Conservation (phyloP, 2,797 vertebrate genomes). For the Ataeniobius toweri region DNA sequence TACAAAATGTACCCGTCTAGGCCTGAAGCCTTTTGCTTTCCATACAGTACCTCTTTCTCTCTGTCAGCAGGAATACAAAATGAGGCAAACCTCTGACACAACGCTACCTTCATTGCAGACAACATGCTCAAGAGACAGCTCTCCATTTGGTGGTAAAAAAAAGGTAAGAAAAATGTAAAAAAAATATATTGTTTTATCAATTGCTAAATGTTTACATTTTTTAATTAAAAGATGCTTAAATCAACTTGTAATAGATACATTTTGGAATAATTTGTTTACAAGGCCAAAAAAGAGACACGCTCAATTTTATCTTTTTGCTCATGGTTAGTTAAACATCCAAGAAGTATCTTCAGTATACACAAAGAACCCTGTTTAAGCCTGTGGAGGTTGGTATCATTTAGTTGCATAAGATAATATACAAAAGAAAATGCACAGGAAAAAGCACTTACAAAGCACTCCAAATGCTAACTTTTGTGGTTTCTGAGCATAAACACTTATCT, state of each 20-base stretch:
- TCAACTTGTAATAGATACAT: not conserved
- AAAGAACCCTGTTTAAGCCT: conserved; percentile 31
- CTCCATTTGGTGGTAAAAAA: not conserved
- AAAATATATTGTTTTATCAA: not conserved
- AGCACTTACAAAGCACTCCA: conserved; percentile 15
- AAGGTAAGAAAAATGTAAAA: not conserved
- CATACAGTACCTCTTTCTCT: conserved; percentile 28
- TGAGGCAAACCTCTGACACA: conserved; percentile 27
- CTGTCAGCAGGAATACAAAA: conserved; percentile 67
- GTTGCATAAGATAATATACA: conserved; percentile 18
- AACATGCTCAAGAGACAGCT: conserved; percentile 7
- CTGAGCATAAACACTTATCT: conserved; percentile 40
- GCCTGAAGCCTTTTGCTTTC: conserved; percentile 48
- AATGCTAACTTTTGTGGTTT: conserved; percentile 12
- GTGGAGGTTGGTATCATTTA: conserved; percentile 27
- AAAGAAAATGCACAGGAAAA: conserved; percentile 32
- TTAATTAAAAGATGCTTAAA: no score
- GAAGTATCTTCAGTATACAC: conserved; percentile 25
- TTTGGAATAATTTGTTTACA: not conserved
- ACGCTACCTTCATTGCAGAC: conserved; percentile 13
- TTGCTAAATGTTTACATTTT: conserved; percentile 1
- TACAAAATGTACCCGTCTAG: conserved; percentile 34
- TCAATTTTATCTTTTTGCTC: not conserved
- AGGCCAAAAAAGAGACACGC: conserved; percentile 22
- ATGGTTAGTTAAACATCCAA: conserved; percentile 36